These are phyloP conservation scores for Odontocerum albicorne DNA, from an alignment of 2,888 invertebrate genomes.

Conservation along the genomic window DNA sequence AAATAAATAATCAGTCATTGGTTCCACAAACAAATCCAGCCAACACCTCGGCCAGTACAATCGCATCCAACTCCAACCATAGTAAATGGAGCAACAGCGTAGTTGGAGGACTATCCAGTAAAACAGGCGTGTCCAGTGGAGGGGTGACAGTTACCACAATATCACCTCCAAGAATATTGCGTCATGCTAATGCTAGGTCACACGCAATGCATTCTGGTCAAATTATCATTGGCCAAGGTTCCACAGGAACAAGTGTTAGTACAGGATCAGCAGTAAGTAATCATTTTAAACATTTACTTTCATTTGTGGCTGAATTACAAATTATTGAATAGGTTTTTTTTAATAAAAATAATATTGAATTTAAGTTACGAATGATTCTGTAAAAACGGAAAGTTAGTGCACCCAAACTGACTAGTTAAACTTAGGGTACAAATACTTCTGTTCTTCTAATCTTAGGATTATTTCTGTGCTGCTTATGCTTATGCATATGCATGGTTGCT, in stretches of 20 bases:
- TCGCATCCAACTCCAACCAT: constrained; percentile 42
- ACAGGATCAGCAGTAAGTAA: constrained; percentile 26
- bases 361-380: too few relatives aligned
- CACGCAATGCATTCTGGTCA: constrained; percentile 33
- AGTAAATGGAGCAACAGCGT: constrained; percentile 30
- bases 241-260: constrained; percentile 25
- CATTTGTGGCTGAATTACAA: neutral
- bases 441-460: too few relatives aligned
- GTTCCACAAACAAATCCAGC: constrained; percentile 39
- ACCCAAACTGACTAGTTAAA: too few relatives aligned
- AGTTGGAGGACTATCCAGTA: constrained; percentile 20
- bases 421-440: too few relatives aligned
- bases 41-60: constrained; percentile 41
- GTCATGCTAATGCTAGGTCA: constrained; percentile 28
- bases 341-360: too few relatives aligned
- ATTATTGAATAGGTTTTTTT: neutral
- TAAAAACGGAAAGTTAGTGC: too few relatives aligned
- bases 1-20: constrained; percentile 66
- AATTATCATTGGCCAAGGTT: constrained; percentile 32
- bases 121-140: constrained; percentile 47
- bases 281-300: too few relatives aligned
- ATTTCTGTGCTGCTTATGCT: too few relatives aligned
- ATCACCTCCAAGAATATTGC: constrained; percentile 48
- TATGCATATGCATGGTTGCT: too few relatives aligned
- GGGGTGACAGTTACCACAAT: constrained; percentile 69